Evolutionary conservation across 2,888 invertebrate genomes (phyloP), one percentile per base, ranked within the genome.

Genomic region (Acanthosepion pharaonis): DNA sequence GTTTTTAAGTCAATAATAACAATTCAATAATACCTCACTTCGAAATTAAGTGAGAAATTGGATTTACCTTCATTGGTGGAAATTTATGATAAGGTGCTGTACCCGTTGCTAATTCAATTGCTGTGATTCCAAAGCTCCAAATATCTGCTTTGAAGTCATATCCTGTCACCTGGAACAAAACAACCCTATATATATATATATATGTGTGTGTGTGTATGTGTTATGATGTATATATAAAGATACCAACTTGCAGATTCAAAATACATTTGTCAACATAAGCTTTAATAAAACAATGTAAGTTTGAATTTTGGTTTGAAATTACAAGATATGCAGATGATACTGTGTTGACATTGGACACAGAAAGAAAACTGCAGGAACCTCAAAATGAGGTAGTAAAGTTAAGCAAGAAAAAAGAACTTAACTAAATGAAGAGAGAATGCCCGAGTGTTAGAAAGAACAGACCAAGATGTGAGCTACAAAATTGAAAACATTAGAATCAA

Each of bases 31-130:
- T 28, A n/a, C 0, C 6, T 64, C 25, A 64, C 25, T 33, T 78
- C 5, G 33, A 78, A 33, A 78, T 23, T 23, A 78, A n/a, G 15
- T 11, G n/a, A 78, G 78, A 64, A 59, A 20, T 78, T 78, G 25
- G 5, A 78, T 91, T 95, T 95, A 97, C 97, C 98, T 99, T 99
- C 99, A 99, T 99, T 0, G 99, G 99, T 64, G 99, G 99, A 97
- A 99, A 99, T 97, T 99, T 99, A 97, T 99, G 99, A 97, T 99
- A 99, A 0, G 99, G 99, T 0, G 99, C 99, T 0, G 99, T 99
- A 28, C 98, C 98, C 3, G 99, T 99, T 0, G 99, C 99, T 98
- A 99, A 98, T 98, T 99, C 99, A 96, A 99, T 99, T 0, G 99
- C 99, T 0, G 99, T 99, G 96, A 99, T 99, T 51, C 99, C 99